A percentile compares a stretch with the other conserved stretches of the same genome.
Evolutionary conservation across 2,797 vertebrate species (phyloP).

Genomic region (Acanthis flammea): DNA sequence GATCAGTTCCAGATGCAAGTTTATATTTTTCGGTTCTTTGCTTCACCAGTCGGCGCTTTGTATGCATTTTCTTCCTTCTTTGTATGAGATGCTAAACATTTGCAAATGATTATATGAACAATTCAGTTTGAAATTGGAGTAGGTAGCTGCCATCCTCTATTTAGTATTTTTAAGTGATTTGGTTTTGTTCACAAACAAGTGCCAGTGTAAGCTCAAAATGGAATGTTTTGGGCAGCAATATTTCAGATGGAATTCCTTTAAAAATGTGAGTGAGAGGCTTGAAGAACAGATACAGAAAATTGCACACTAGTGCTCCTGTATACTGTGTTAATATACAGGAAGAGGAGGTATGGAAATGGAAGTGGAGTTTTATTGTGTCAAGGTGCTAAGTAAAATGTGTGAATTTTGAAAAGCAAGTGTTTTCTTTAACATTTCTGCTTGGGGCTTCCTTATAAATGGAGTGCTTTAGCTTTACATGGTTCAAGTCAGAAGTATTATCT

Average conservation of each 20-base stretch:
- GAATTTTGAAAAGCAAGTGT: neutral
- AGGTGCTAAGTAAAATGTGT: neutral
- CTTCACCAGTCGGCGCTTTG: neutral
- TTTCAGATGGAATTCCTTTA: neutral
- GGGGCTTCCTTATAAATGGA: neutral
- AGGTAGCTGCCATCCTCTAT: neutral
- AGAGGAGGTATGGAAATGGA: neutral
- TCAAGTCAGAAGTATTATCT: neutral
- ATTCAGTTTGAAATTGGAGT: neutral
- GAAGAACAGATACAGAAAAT: neutral
- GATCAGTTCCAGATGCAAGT: constrained; percentile 1
- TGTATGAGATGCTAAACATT: neutral
- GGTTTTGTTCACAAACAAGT: neutral
- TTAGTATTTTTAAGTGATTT: neutral
- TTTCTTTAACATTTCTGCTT: neutral
- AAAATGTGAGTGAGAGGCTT: neutral
- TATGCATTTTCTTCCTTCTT: neutral
- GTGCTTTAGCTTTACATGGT: neutral
- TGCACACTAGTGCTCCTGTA: neutral
- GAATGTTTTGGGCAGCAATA: neutral
- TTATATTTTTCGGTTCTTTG: neutral
- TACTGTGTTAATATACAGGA: neutral
- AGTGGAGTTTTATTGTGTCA: neutral
- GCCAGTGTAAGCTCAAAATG: neutral
- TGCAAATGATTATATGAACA: neutral